Conservation (phyloP, 2,113 vertebrate genomes). For the Apus apus region DNA sequence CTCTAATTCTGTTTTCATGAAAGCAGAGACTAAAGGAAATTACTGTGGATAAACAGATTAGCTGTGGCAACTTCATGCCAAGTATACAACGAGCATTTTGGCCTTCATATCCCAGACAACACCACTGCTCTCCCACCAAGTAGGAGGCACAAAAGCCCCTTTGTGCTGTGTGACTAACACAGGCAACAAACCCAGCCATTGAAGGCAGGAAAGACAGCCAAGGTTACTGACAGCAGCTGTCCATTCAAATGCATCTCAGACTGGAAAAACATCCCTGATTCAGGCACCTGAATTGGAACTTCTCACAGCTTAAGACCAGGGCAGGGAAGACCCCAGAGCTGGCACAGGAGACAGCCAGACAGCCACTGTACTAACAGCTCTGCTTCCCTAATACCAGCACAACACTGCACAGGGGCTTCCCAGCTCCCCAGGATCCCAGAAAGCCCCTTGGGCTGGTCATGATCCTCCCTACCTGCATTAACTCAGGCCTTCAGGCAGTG, state of each 20-base stretch:
- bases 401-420: neutral
- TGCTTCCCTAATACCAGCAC: neutral
- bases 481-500: neutral
- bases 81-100: neutral
- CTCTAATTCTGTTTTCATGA: constrained; percentile 53
- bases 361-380: neutral
- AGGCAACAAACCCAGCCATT: neutral
- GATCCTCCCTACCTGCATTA: neutral
- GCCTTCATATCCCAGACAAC: neutral
- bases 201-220: neutral
- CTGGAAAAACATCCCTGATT: neutral
- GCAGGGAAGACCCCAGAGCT: neutral
- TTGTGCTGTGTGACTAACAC: neutral
- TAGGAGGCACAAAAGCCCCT: constrained; percentile 39
- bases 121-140: neutral
- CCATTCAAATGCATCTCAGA: neutral
- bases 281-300: neutral
- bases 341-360: neutral
- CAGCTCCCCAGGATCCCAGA: neutral
- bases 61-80: neutral
- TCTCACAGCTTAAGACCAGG: neutral
- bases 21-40: constrained; percentile 45
- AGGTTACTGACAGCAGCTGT: neutral
- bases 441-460: neutral
- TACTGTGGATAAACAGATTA: constrained; percentile 40